A percentile compares a stretch with the other conserved stretches of the same genome.
Conservation (phyloP, 2,113 vertebrate species). For the Gnathonemus echidnorhynchus region DNA sequence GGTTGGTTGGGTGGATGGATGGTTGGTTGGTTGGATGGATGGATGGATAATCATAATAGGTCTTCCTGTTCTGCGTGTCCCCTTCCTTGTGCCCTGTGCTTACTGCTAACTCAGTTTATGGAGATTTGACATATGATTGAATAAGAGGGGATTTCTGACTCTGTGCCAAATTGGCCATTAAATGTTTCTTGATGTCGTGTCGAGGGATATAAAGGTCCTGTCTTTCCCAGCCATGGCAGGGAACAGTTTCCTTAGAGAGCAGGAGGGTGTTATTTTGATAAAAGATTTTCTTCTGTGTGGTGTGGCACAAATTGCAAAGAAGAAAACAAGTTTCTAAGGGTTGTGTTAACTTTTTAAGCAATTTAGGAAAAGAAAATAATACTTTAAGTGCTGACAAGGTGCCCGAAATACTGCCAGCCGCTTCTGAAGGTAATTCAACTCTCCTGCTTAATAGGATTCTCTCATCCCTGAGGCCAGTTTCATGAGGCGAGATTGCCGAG, state of each 20-base stretch:
- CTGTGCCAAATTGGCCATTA: not conserved
- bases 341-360: not conserved
- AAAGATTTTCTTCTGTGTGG: not conserved
- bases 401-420: not conserved
- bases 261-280: not conserved
- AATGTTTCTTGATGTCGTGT: not conserved
- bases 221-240: not conserved
- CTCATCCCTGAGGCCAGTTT: not conserved
- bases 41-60: not conserved
- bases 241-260: not conserved
- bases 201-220: not conserved
- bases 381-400: conserved; percentile 4
- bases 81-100: not conserved
- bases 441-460: not conserved
- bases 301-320: not conserved
- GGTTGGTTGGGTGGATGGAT: too few relatives aligned
- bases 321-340: not conserved
- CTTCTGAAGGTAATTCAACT: not conserved
- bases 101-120: not conserved
- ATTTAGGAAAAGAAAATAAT: not conserved
- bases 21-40: not conserved
- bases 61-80: not conserved
- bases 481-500: not conserved
- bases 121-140: not conserved
- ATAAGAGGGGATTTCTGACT: not conserved